Evolutionary conservation across 2,113 vertebrate species (phyloP).

Genomic region (Leptocoma aspasia): DNA sequence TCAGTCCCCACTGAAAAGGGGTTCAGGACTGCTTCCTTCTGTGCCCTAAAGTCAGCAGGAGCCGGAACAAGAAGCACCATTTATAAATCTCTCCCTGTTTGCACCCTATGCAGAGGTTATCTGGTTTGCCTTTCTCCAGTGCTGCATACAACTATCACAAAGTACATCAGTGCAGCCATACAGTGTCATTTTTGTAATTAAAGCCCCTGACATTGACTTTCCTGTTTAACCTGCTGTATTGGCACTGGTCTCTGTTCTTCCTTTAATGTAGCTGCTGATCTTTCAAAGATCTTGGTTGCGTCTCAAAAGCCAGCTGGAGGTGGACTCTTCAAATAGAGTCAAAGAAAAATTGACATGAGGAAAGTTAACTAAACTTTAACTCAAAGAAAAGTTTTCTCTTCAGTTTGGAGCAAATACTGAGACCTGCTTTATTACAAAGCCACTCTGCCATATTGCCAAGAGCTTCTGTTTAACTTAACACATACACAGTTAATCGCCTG

Average conservation of each 20-base stretch:
- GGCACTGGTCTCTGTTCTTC: conserved; percentile 21
- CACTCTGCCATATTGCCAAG: conserved; percentile 20
- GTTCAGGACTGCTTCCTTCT: not conserved
- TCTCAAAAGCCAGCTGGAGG: conserved; percentile 52
- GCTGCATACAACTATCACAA: not conserved
- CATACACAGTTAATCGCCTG: not conserved
- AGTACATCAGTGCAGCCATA: not conserved
- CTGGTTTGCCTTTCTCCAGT: not conserved
- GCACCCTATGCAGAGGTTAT: not conserved
- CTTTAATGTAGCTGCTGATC: conserved; percentile 50
- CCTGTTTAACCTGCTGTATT: conserved; percentile 36
- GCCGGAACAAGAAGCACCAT: not conserved
- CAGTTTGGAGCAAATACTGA: conserved; percentile 51
- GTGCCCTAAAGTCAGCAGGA: not conserved
- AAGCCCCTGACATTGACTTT: conserved; percentile 14
- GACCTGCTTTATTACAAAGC: conserved; percentile 40
- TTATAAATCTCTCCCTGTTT: not conserved
- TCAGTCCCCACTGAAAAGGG: not conserved
- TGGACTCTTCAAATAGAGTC: conserved; percentile 42
- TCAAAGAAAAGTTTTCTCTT: conserved; percentile 55
- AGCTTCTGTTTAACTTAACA: conserved; percentile 16
- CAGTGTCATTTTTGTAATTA: conserved; percentile 44
- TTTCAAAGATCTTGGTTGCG: conserved; percentile 52
- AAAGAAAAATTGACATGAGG: not conserved
- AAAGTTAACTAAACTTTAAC: conserved; percentile 53